Evolutionary conservation across 2,797 vertebrate genomes (phyloP), one percentile per base, ranked within the genome.

Genomic region (Ctenochaetus hawaiiensis): DNA sequence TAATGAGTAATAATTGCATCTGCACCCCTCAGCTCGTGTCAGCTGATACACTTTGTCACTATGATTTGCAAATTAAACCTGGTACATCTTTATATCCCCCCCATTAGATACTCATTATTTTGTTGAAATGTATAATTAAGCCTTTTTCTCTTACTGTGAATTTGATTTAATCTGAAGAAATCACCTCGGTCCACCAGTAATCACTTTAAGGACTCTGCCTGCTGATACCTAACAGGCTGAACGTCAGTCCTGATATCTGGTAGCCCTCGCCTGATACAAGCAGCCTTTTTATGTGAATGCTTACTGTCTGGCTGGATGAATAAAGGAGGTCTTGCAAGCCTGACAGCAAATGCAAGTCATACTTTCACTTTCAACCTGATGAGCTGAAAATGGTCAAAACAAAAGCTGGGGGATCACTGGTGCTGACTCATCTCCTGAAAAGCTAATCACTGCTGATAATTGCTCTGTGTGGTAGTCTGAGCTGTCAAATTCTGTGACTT

Each of bases 161-260:
- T 67, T 45, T 52, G 12, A 63, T 34, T 44, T 63, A 49, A 44
- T 56, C 62, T 70, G 69, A 81, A 79, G 54, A 77, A 84, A 84
- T 82, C 65, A 62, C 80, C 74, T 87, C 18, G 67, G 59, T 63
- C 43, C 60, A 67, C 64, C 22, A 67, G 20, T 78, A 73, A 81
- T 76, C 77, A 74, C 76, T 75, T 82, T 80, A 84, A 72, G 54
- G 56, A 56, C 64, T 66, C 56, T 71, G 43, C 37, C 6, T 23
- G 43, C 59, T 59, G 39, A 48, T 54, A 60, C 63, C 17, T 52
- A 62, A 71, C 67, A 77, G 74, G 67, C 77, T 67, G 20, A 72
- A 79, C 11, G 51, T 37, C 43, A 39, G 39, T 4, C 3, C 56
- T 71, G 48, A 26, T 67, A 61, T 74, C 63, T 43, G 0, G 48